These are phyloP conservation scores for Tethea ocularis DNA, from an alignment of 2,888 invertebrate genomes.

Conservation along the genomic window DNA sequence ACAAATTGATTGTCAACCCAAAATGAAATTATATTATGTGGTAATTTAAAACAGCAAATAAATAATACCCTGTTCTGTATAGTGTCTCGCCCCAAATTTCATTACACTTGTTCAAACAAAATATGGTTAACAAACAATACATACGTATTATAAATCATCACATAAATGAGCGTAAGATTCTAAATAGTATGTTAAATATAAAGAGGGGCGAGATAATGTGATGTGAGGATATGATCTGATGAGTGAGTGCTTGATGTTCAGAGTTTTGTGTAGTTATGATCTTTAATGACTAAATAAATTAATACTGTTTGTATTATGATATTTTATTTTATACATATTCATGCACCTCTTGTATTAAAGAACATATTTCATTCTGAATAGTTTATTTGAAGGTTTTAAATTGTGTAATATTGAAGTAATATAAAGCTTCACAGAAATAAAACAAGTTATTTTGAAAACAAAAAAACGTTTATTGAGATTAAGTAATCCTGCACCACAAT, in stretches of 20 bases:
- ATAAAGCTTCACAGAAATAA: background rate
- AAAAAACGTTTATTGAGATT: constrained; percentile 7
- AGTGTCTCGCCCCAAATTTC: constrained; percentile 15
- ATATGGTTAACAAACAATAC: background rate
- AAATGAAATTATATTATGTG: background rate
- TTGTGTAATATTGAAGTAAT: too few relatives aligned
- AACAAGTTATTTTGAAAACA: constrained; percentile 9
- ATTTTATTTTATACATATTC: constrained; percentile 19
- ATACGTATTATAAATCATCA: constrained; percentile 13
- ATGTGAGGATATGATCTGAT: constrained; percentile 46
- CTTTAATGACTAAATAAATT: constrained; percentile 55
- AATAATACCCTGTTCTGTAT: constrained; percentile 3
- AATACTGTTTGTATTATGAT: constrained; percentile 55
- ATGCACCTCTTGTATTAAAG: background rate
- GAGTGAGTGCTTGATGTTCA: constrained; percentile 43
- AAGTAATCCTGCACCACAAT: background rate
- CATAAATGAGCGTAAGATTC: constrained; percentile 1
- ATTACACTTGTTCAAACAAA: constrained; percentile 24
- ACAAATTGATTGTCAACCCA: background rate
- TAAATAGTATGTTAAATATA: constrained; percentile 12
- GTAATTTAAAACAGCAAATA: background rate
- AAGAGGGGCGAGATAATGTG: constrained; percentile 32
- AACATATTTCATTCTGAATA: too few relatives aligned
- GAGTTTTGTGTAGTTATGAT: constrained; percentile 31
- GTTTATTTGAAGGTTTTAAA: too few relatives aligned